Percentiles rank a stretch among this genome's conserved stretches.
Conservation (phyloP, 1,140 invertebrate genomes). For the Lasaia peninsularis region DNA sequence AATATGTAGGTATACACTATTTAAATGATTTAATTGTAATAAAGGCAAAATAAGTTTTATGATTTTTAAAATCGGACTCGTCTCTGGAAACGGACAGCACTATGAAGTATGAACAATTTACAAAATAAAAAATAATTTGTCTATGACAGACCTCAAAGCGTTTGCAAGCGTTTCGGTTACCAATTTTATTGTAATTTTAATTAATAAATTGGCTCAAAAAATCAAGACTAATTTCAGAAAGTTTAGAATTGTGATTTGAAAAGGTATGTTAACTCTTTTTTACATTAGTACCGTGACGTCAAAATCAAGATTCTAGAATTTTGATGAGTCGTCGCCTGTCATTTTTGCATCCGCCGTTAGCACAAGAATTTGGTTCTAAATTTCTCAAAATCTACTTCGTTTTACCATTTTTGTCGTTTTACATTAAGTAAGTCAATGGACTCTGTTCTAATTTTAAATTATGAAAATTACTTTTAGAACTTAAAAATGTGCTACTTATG, state of each 20-base stretch:
- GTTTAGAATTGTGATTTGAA: slow-evolving; percentile 23
- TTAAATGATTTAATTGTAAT: too few species aligned
- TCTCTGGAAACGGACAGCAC: too few species aligned
- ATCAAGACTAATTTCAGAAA: slow-evolving; percentile 23
- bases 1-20: too few species aligned
- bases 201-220: slow-evolving; percentile 30
- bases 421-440: slow-evolving; percentile 13
- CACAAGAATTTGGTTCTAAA: slow-evolving; percentile 17
- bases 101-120: background rate
- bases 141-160: slow-evolving; percentile 42
- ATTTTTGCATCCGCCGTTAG: slow-evolving; percentile 59
- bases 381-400: slow-evolving; percentile 12
- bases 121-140: slow-evolving; percentile 29
- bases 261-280: slow-evolving; percentile 37
- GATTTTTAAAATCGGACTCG: too few species aligned
- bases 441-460: slow-evolving; percentile 10
- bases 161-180: slow-evolving; percentile 49
- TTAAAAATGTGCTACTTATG: slow-evolving; percentile 5
- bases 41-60: too few species aligned
- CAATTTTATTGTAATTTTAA: slow-evolving; percentile 44
- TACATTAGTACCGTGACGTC: background rate
- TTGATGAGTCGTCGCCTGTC: slow-evolving; percentile 67
- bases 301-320: slow-evolving; percentile 23
- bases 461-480: slow-evolving; percentile 1
- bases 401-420: slow-evolving; percentile 39